phyloP scores from a whole-genome alignment of 2,113 vertebrate species.

The Ophthalmolycus amberensis region DNA sequence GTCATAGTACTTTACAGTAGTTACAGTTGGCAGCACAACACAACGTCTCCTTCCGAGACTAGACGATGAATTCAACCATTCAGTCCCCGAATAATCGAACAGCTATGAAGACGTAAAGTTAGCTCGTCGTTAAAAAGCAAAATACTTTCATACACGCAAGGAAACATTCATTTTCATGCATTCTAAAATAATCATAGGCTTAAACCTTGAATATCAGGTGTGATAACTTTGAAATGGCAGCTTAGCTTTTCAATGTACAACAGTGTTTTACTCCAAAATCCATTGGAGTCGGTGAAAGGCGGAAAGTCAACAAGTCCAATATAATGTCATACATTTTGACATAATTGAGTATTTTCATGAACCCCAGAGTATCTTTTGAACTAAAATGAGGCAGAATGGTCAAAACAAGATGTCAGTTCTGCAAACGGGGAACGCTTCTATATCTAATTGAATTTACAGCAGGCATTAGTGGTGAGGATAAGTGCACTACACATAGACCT shows the following conservation, averaged over 20 bases:
- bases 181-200: slow-evolving; percentile 39
- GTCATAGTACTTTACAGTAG: background rate
- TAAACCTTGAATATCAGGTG: slow-evolving; percentile 32
- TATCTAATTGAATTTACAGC: slow-evolving; percentile 48
- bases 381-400: slow-evolving; percentile 53
- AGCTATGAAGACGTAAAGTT: slow-evolving; percentile 14
- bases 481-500: slow-evolving; percentile 70
- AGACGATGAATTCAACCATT: slow-evolving; percentile 35
- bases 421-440: slow-evolving; percentile 43
- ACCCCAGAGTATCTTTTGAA: slow-evolving; percentile 29
- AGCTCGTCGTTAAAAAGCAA: slow-evolving; percentile 30
- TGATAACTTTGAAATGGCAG: slow-evolving; percentile 48
- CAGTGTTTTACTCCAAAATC: slow-evolving; percentile 11
- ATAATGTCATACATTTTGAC: background rate
- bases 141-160: slow-evolving; percentile 32
- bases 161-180: slow-evolving; percentile 69
- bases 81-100: slow-evolving; percentile 17
- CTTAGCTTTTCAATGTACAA: slow-evolving; percentile 52
- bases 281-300: background rate
- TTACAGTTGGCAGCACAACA: slow-evolving; percentile 20
- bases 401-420: slow-evolving; percentile 32
- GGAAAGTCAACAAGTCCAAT: background rate
- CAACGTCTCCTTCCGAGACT: slow-evolving; percentile 3
- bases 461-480: slow-evolving; percentile 75
- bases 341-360: background rate